phyloP scores from a whole-genome alignment of 2,888 invertebrate species.

The Drosophila cognata region DNA sequence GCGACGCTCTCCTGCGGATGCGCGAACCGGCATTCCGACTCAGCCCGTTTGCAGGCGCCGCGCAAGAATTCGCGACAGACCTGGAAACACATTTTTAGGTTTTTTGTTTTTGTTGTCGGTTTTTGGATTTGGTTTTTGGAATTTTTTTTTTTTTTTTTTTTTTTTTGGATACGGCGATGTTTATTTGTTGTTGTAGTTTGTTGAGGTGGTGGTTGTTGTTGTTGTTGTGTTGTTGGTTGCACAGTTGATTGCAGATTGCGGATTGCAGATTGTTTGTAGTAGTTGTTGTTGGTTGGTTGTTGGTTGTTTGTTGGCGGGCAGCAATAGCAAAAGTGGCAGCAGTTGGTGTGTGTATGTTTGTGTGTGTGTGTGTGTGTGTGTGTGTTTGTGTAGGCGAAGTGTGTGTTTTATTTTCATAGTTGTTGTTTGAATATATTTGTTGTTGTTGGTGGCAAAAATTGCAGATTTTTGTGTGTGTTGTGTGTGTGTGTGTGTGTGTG shows the following conservation, averaged over 20 bases:
- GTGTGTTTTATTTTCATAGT: conserved; percentile 27
- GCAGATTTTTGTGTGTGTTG: conserved; percentile 48
- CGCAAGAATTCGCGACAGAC: conserved; percentile 99
- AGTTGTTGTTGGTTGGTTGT: conserved; percentile 48
- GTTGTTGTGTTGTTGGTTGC: conserved; percentile 59
- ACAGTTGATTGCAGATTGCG: conserved; percentile 70
- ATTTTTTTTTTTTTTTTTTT: conserved; percentile 28
- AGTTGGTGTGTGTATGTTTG: conserved; percentile 68
- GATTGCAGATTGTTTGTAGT: conserved; percentile 60
- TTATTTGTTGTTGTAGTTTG: conserved; percentile 52
- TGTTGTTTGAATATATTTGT: conserved; percentile 30
- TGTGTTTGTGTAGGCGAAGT: conserved; percentile 57
- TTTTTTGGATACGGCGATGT: conserved; percentile 44
- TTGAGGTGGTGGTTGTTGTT: conserved; percentile 46
- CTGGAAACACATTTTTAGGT: conserved; percentile 86
- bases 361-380: conserved; percentile 54
- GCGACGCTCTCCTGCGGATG: conserved; percentile 98
- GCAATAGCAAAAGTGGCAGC: conserved; percentile 82
- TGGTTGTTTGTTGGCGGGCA: conserved; percentile 71
- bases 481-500: conserved; percentile 34
- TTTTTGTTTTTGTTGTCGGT: conserved; percentile 22
- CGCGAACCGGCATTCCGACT: conserved; percentile 99
- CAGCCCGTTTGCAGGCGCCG: conserved; percentile 98
- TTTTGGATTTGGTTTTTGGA: conserved; percentile 38
- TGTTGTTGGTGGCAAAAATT: conserved; percentile 47